phyloP scores from a whole-genome alignment of 2,113 vertebrate species.

The Agapornis roseicollis region DNA sequence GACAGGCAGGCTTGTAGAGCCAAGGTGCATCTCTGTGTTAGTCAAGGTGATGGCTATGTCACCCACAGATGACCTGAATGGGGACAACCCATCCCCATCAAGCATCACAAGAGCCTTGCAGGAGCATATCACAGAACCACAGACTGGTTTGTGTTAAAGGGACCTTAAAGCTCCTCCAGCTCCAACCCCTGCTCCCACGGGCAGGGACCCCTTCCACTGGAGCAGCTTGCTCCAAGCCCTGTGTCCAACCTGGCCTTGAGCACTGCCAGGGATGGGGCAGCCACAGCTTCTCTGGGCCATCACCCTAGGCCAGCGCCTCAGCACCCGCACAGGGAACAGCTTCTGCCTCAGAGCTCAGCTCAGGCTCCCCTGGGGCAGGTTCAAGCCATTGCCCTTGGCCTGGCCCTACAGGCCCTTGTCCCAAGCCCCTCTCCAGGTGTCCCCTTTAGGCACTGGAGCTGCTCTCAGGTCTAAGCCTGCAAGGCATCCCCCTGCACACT shows the following conservation, averaged over 20 bases:
- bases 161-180: rapidly evolving
- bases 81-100: not conserved
- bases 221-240: not conserved
- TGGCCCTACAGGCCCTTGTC: not conserved
- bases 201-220: not conserved
- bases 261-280: too few species aligned
- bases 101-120: not conserved
- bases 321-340: too few species aligned
- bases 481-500: not conserved
- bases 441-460: not conserved
- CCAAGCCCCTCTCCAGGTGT: not conserved
- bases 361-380: too few species aligned
- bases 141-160: not conserved
- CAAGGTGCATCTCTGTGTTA: not conserved
- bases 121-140: not conserved
- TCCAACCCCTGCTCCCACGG: rapidly evolving
- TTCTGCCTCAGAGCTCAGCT: too few species aligned
- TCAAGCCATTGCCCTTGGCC: not conserved
- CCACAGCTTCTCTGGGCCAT: too few species aligned
- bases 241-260: too few species aligned
- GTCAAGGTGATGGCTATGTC: not conserved
- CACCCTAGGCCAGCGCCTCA: too few species aligned
- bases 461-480: not conserved
- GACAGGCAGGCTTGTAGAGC: not conserved
- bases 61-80: not conserved